Conservation (phyloP, 2,113 vertebrate genomes). For the Laticauda laticaudata region DNA sequence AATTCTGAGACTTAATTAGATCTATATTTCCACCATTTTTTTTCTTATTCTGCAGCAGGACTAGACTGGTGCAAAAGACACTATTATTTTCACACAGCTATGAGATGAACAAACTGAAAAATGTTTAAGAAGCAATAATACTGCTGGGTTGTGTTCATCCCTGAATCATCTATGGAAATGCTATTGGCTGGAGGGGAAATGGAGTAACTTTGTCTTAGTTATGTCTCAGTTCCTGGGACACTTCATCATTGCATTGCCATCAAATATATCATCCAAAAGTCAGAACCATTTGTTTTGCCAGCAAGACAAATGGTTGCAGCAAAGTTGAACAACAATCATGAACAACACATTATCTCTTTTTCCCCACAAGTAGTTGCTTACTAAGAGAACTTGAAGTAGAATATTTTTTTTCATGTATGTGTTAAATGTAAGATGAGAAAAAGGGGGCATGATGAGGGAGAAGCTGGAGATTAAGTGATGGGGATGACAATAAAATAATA, state of each 20-base stretch:
- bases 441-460: background rate
- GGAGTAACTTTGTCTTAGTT: background rate
- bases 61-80: accelerated
- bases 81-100: background rate
- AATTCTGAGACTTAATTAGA: background rate
- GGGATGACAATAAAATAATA: no score
- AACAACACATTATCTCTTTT: background rate
- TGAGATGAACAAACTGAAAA: background rate
- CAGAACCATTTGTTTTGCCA: background rate
- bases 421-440: constrained; percentile 15
- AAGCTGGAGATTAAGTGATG: background rate
- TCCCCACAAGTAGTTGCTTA: background rate
- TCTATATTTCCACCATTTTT: background rate
- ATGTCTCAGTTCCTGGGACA: background rate
- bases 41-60: background rate
- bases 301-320: background rate
- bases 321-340: constrained; percentile 3
- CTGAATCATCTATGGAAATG: background rate
- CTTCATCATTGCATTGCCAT: background rate
- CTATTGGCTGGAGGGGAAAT: constrained; percentile 1
- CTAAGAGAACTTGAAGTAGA: background rate
- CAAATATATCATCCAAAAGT: background rate
- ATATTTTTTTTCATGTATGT: background rate
- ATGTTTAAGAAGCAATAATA: background rate
- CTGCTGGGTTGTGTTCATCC: background rate